phyloP scores from a whole-genome alignment of 2,888 invertebrate genomes.

The Coronaproctus castanopsis region DNA sequence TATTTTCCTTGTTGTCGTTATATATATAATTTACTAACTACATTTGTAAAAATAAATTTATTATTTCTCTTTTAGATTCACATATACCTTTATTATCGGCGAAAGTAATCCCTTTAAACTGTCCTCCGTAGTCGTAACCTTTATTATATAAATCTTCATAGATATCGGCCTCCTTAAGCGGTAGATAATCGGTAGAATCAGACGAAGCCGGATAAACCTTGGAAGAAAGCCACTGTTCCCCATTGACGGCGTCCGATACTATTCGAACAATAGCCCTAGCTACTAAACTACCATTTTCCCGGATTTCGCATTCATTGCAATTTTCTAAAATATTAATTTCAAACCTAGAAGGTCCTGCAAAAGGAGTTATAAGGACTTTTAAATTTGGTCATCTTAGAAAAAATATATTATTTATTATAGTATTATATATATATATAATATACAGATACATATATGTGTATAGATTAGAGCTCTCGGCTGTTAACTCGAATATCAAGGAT shows the following conservation, averaged over 20 bases:
- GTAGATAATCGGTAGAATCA: slow-evolving; percentile 28
- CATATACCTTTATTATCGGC: slow-evolving; percentile 43
- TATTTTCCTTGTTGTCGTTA: too few relatives aligned
- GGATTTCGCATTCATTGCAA: slow-evolving; percentile 69
- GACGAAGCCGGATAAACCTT: slow-evolving; percentile 31
- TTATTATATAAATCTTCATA: slow-evolving; percentile 71
- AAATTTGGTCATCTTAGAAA: neutral
- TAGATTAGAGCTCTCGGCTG: too few relatives aligned
- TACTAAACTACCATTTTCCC: slow-evolving; percentile 62
- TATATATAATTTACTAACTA: too few relatives aligned
- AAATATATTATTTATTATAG: too few relatives aligned
- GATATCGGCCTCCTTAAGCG: slow-evolving; percentile 43
- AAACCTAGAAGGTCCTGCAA: slow-evolving; percentile 42
- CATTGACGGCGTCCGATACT: slow-evolving; percentile 39
- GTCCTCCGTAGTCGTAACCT: slow-evolving; percentile 66
- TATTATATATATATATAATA: too few relatives aligned
- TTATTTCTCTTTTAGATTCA: too few relatives aligned
- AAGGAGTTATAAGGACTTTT: neutral
- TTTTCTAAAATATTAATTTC: slow-evolving; percentile 63
- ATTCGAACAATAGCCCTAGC: slow-evolving; percentile 56
- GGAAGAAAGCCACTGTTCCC: slow-evolving; percentile 32
- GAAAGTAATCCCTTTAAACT: slow-evolving; percentile 59
- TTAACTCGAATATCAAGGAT: too few relatives aligned
- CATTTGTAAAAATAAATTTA: too few relatives aligned
- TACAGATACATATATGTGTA: too few relatives aligned